Base-by-base conservation (phyloP, 2,113 vertebrate genomes). In the Neolamprologus kungweensis region DNA sequence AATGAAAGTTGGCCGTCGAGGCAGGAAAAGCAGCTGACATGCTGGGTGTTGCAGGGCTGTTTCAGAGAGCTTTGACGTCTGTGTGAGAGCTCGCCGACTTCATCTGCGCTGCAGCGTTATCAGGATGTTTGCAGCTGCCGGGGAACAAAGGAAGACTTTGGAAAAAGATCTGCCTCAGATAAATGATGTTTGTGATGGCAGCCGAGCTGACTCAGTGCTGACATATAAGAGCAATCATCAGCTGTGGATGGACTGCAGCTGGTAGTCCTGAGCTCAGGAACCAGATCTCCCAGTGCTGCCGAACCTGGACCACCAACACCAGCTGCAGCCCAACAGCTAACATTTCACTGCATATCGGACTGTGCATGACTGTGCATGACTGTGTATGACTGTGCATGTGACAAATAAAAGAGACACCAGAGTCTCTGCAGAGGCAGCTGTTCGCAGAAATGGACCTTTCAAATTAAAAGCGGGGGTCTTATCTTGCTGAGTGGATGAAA, bases 311-410 rank as follows among this genome's bases (percentile, higher is more conserved):
- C 9, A 42, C 2, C n/a, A 42, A 16, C 37, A 42, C 37, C 65
- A 42, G 65, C 37, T 71, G 65, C 37, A 71, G 58, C 12, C n/a
- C 37, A 40, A 68, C 35, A 37, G 35, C 5, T 1, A 1, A 57
- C 54, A 57, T 55, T 55, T 55, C 21, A 55, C 12, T 55, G 54
- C 21, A 57, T 57, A 57, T 57, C 13, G 7, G 35, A 37, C 35
- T 9, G 35, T 37, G 35, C 0, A 9, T n/a, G 51, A 53, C 51
- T 6, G n/a, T 21, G 51, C 0, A 0, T 21, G n/a, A 54, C 53
- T 3, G 10, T 12, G 53, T 0, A 0, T 23, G 53, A 55, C 53
- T 26, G 54, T 55, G 54, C 0, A 57, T 57, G 23, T 16, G 23
- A 57, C 55, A 57, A 28, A 57, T 2, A 28, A 28, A 2, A 57